Evolutionary conservation across 2,113 vertebrate genomes (phyloP).

Genomic region (Cygnus atratus): DNA sequence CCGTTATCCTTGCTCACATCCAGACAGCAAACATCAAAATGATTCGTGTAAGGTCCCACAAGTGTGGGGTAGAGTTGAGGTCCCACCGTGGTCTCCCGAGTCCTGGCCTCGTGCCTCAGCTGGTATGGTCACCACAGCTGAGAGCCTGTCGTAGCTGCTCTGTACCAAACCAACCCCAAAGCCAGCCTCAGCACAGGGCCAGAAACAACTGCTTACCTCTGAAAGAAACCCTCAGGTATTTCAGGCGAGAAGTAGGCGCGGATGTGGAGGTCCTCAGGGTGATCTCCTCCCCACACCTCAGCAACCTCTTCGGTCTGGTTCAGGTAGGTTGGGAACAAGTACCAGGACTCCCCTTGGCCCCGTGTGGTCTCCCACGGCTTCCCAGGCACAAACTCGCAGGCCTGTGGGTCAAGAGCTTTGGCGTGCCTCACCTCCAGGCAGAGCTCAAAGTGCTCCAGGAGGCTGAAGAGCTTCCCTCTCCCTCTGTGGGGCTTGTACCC

Average conservation of each 20-base stretch:
- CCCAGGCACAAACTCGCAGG: slow-evolving; percentile 69
- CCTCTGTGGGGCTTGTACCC: slow-evolving; percentile 44
- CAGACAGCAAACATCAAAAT: fast-evolving
- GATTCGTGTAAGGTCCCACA: background rate
- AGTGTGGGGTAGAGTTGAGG: background rate
- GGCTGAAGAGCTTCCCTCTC: slow-evolving; percentile 70
- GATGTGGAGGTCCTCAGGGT: slow-evolving; percentile 63
- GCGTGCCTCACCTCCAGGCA: slow-evolving; percentile 63
- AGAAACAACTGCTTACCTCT: slow-evolving; percentile 58
- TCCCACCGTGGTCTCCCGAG: background rate
- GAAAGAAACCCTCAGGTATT: slow-evolving; percentile 76
- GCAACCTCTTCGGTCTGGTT: slow-evolving; percentile 58
- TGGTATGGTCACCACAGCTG: background rate
- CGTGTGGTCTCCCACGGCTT: background rate
- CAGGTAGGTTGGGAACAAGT: slow-evolving; percentile 75
- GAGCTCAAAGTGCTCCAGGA: slow-evolving; percentile 77
- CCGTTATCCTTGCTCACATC: fast-evolving
- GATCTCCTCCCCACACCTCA: slow-evolving; percentile 71
- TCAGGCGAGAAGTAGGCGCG: slow-evolving; percentile 70
- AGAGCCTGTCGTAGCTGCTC: background rate
- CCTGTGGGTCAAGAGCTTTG: slow-evolving; percentile 53
- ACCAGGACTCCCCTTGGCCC: slow-evolving; percentile 22
- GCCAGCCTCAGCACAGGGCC: fast-evolving
- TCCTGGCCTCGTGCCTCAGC: background rate
- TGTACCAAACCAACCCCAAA: fast-evolving